These are phyloP conservation scores for Trogon surrucura DNA, from an alignment of 2,113 vertebrate genomes.

Conservation along the genomic window DNA sequence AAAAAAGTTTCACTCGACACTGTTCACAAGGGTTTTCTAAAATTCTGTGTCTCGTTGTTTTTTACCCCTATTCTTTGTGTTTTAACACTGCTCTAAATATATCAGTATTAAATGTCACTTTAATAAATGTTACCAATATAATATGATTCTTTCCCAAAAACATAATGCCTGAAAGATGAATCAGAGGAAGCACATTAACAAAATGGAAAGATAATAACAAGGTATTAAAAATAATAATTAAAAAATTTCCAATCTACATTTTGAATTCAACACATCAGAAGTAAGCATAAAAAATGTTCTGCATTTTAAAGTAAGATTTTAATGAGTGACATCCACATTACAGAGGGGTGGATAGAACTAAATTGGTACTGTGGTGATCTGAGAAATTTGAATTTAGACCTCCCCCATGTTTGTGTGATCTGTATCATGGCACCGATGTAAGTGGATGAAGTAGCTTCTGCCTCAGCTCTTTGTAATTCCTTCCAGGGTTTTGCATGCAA, in stretches of 20 bases:
- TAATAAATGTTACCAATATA: background rate
- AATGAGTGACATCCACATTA: fast-evolving
- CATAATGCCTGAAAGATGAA: background rate
- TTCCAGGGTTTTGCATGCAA: background rate
- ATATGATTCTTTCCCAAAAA: background rate
- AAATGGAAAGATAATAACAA: background rate
- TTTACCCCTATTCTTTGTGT: background rate
- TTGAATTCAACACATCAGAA: background rate
- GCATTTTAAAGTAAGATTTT: background rate
- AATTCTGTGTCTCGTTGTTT: fast-evolving
- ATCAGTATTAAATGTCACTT: background rate
- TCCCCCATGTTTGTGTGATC: fast-evolving
- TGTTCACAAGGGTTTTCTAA: background rate
- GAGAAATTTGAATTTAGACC: background rate
- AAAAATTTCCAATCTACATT: background rate
- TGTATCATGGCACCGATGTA: background rate
- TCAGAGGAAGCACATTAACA: background rate
- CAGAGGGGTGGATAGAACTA: background rate
- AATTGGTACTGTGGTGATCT: background rate
- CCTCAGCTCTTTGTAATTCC: background rate
- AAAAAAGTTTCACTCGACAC: background rate
- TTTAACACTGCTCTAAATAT: background rate
- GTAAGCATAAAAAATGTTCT: background rate
- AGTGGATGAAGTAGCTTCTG: background rate
- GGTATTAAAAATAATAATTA: background rate